Evolutionary conservation across 2,888 invertebrate species (phyloP).

Genomic region (Tiliacea citrago): DNA sequence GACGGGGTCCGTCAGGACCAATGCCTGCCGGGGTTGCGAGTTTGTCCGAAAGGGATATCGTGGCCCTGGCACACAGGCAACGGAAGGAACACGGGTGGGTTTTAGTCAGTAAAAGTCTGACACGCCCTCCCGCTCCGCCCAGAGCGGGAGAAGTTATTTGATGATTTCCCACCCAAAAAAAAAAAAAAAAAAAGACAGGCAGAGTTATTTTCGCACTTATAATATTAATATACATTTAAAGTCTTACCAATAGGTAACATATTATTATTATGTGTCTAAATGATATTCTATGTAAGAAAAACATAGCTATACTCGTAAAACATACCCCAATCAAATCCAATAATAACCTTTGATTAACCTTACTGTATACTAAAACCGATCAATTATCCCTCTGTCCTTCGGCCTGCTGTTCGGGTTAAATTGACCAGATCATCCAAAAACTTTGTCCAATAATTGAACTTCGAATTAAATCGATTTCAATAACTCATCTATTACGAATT

Average conservation of each 20-base stretch:
- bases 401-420: not conserved
- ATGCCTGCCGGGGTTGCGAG: too few relatives aligned
- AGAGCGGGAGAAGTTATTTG: too few relatives aligned
- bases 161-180: too few relatives aligned
- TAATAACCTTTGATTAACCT: not conserved
- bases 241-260: not conserved
- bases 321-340: not conserved
- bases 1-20: too few relatives aligned
- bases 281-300: not conserved
- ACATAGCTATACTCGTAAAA: not conserved
- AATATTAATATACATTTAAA: not conserved
- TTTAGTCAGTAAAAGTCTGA: too few relatives aligned
- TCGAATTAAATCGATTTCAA: conserved; percentile 49
- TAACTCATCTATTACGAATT: conserved; percentile 42
- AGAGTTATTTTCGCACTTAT: not conserved
- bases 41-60: too few relatives aligned
- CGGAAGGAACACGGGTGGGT: too few relatives aligned
- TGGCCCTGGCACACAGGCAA: too few relatives aligned
- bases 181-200: too few relatives aligned
- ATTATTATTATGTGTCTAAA: not conserved
- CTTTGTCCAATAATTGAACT: conserved; percentile 33
- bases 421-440: conserved; percentile 20
- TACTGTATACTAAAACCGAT: not conserved
- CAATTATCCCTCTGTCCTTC: not conserved
- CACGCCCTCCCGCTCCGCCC: too few relatives aligned